Evolutionary conservation across 2,888 invertebrate species (phyloP).

Genomic region (Pseudoips prasinana): DNA sequence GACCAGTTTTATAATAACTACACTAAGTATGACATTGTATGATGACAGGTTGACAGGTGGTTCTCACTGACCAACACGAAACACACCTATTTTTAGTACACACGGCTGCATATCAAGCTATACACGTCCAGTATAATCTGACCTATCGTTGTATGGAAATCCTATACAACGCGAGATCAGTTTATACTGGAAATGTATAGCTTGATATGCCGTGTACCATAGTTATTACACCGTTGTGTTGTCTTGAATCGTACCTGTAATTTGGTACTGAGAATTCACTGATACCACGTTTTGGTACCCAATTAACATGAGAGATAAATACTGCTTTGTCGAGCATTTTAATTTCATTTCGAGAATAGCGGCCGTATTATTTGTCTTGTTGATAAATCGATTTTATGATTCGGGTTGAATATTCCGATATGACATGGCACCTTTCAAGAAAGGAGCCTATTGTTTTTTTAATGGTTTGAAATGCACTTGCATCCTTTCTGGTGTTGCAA

Average conservation of each 20-base stretch:
- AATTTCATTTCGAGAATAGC: slow-evolving; percentile 36
- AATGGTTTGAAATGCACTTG: no score
- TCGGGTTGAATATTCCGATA: no score
- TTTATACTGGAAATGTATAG: no score
- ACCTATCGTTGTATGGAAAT: no score
- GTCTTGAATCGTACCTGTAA: slow-evolving; percentile 35
- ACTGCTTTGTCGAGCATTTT: slow-evolving; percentile 30
- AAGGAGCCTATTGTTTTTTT: no score
- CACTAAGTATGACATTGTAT: slow-evolving; percentile 5
- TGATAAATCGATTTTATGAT: slow-evolving; percentile 33
- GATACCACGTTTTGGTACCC: slow-evolving; percentile 42
- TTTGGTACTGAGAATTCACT: slow-evolving; percentile 37
- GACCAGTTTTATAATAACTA: slow-evolving; percentile 23
- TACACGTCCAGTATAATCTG: no score
- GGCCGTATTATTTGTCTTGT: slow-evolving; percentile 24
- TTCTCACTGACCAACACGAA: slow-evolving; percentile 4
- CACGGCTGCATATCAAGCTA: no score
- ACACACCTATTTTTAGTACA: no score
- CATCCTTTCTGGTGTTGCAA: no score
- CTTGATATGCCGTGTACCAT: no score
- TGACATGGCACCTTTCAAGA: no score
- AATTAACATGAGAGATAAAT: slow-evolving; percentile 47
- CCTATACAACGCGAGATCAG: no score
- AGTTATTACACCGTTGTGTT: slow-evolving; percentile 24
- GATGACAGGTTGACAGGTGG: slow-evolving; percentile 30